Conservation (phyloP, 2,888 invertebrate genomes). For the Rhimphoctona megacephalus region DNA sequence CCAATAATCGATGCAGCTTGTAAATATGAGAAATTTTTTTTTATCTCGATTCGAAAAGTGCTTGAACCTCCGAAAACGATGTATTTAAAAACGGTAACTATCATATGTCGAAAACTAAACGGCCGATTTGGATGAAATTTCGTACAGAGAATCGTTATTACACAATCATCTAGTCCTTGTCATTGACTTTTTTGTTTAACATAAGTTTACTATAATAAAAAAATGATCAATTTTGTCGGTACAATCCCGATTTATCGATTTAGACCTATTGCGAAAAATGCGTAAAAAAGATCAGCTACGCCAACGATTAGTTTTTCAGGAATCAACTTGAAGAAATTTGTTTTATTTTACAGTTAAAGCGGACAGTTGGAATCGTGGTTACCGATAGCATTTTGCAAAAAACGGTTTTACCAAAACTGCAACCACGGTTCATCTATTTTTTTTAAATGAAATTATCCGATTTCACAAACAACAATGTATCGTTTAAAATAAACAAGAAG, state of each 20-base stretch:
- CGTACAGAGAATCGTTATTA: background rate
- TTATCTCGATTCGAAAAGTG: background rate
- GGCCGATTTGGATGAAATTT: background rate
- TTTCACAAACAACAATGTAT: too few species aligned
- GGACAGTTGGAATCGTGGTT: too few species aligned
- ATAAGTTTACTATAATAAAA: background rate
- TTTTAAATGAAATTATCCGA: too few species aligned
- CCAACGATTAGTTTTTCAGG: background rate
- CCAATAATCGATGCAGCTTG: background rate
- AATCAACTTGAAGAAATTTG: background rate
- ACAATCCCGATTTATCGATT: background rate
- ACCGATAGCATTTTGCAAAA: too few species aligned
- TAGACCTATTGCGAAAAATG: background rate
- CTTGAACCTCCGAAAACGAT: background rate
- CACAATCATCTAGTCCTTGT: constrained; percentile 1
- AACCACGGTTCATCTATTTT: too few species aligned
- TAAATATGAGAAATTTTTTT: background rate
- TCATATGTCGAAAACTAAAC: background rate
- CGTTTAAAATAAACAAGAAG: too few species aligned
- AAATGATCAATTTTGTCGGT: background rate
- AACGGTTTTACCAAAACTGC: too few species aligned
- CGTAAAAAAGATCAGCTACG: too few species aligned
- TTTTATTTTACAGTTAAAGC: too few species aligned
- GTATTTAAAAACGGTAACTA: background rate
- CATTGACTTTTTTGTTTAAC: background rate